Conservation (phyloP, 1,140 invertebrate genomes). For the Drosophila tani region DNA sequence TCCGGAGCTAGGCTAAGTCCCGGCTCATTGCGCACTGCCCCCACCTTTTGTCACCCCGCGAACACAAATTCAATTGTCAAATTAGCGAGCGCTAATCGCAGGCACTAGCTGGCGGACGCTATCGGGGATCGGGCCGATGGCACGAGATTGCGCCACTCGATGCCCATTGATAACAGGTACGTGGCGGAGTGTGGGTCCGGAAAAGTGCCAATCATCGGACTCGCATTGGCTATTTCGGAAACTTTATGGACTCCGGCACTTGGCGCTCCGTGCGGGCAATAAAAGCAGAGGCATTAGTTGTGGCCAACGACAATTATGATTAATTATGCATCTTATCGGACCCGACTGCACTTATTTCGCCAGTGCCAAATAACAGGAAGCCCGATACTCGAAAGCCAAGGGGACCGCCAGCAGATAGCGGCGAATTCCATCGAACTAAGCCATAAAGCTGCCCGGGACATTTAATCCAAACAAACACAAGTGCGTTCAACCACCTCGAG, state of each 20-base stretch:
- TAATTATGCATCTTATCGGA: constrained; percentile 56
- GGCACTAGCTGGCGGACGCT: neutral
- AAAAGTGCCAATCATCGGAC: constrained; percentile 38
- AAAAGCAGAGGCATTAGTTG: constrained; percentile 32
- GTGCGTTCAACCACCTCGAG: constrained; percentile 67
- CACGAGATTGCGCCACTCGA: constrained; percentile 37
- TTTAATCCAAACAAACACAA: constrained; percentile 39
- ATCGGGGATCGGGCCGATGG: constrained; percentile 28
- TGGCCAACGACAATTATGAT: constrained; percentile 36
- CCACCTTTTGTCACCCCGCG: neutral
- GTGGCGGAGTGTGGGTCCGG: constrained; percentile 24
- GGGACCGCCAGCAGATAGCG: constrained; percentile 19
- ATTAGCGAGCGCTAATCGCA: constrained; percentile 54
- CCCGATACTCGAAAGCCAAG: constrained; percentile 36
- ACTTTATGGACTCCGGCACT: constrained; percentile 30
- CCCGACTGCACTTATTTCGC: constrained; percentile 29
- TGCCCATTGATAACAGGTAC: constrained; percentile 60
- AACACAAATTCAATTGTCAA: constrained; percentile 47
- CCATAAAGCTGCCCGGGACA: constrained; percentile 33
- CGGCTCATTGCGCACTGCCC: constrained; percentile 36
- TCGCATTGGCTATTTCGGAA: constrained; percentile 25
- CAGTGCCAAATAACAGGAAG: constrained; percentile 49
- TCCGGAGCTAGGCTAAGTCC: constrained; percentile 46
- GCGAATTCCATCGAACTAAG: constrained; percentile 33
- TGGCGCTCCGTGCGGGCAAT: constrained; percentile 20